Evolutionary conservation across 2,113 vertebrate species (phyloP).

Genomic region (Castor canadensis): DNA sequence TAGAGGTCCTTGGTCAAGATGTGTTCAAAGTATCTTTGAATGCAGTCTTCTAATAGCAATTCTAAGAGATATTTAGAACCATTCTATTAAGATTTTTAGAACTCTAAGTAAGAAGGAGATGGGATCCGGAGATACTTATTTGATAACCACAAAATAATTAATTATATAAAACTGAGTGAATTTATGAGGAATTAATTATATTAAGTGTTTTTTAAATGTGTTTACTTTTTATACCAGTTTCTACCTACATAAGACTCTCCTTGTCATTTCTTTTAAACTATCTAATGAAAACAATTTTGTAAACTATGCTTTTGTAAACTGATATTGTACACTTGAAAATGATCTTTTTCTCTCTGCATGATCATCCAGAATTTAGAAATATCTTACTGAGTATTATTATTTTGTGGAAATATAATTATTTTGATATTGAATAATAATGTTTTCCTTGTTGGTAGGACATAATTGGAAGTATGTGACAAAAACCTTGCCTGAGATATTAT

Average conservation of each 20-base stretch:
- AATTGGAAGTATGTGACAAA: not conserved
- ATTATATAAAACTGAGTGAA: no score
- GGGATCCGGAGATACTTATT: no score
- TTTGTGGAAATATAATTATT: not conserved
- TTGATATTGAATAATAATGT: not conserved
- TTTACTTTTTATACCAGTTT: not conserved
- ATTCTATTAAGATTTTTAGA: no score
- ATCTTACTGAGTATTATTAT: not conserved
- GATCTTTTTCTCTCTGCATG: not conserved
- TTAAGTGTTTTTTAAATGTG: not conserved
- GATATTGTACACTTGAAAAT: not conserved
- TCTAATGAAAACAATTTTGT: not conserved
- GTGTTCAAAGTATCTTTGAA: no score
- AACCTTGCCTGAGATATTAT: not conserved
- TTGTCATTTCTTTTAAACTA: not conserved
- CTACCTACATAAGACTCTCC: not conserved
- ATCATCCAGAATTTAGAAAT: not conserved
- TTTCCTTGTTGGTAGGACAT: not conserved
- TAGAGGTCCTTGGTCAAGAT: no score
- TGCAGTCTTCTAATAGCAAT: no score
- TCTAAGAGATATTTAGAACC: no score
- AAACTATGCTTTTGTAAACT: not conserved
- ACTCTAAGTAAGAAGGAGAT: no score
- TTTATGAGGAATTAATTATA: no score
- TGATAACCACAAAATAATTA: no score